Evolutionary conservation across 30 jellyfish, hydroid and myxozoan genomes (phyloP).

Genomic region (Clytia hemisphaerica): DNA sequence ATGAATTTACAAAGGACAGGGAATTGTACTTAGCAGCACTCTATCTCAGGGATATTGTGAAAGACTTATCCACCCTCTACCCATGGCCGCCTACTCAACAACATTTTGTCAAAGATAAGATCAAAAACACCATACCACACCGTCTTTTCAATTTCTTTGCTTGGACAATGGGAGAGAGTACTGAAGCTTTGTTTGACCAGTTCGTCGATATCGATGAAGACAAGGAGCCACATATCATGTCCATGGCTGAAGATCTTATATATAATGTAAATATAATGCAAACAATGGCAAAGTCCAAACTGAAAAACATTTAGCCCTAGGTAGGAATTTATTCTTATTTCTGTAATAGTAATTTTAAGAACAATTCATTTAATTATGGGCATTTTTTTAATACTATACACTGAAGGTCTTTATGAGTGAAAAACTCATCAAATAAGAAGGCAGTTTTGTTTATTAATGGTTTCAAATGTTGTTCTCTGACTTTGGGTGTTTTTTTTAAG

Average conservation of each 20-base stretch:
- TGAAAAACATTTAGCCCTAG: constrained; percentile 34
- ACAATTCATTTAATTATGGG: too few species aligned
- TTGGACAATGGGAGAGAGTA: constrained; percentile 33
- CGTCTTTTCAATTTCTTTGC: constrained; percentile 31
- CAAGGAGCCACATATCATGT: constrained; percentile 4
- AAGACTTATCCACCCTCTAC: neutral
- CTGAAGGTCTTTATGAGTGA: too few species aligned
- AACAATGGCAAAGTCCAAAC: constrained; percentile 32
- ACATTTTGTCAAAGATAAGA: constrained; percentile 14
- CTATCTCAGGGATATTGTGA: neutral
- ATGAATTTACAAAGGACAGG: too few species aligned
- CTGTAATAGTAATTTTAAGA: too few species aligned
- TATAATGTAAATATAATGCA: constrained; percentile 17
- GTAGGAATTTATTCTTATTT: too few species aligned
- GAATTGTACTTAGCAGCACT: constrained; percentile 24
- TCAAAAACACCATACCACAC: constrained; percentile 31
- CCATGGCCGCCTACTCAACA: constrained; percentile 46
- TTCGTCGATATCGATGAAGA: neutral
- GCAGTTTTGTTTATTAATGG: too few species aligned
- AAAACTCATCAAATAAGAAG: too few species aligned
- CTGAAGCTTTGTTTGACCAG: constrained; percentile 14
- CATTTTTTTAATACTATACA: too few species aligned
- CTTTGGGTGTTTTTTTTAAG: too few species aligned
- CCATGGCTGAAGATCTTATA: constrained; percentile 35
- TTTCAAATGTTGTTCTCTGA: too few species aligned